A percentile compares a stretch with the other conserved stretches of the same genome.
These are phyloP conservation scores for Athrips mouffetella DNA, from an alignment of 2,888 invertebrate genomes.

Conservation along the genomic window DNA sequence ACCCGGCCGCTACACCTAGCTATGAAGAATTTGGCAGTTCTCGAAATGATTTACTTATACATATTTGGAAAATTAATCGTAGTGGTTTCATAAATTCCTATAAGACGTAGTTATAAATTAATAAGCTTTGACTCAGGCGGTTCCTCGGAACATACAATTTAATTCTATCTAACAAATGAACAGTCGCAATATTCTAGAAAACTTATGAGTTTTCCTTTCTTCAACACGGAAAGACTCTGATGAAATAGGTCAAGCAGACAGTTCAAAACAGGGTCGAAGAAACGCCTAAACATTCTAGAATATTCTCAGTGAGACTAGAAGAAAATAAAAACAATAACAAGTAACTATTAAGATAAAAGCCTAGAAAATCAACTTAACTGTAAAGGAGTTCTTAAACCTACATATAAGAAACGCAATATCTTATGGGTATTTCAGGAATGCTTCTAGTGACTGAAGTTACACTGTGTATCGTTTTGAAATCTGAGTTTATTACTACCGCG, in stretches of 20 bases:
- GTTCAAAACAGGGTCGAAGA: slow-evolving; percentile 4
- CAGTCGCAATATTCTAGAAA: not conserved
- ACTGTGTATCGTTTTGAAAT: no score
- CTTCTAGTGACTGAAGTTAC: no score
- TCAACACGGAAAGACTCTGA: not conserved
- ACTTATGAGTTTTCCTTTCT: not conserved
- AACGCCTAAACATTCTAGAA: not conserved
- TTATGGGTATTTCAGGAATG: no score
- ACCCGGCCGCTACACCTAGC: slow-evolving; percentile 32
- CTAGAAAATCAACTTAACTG: not conserved
- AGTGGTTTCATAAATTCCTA: no score
- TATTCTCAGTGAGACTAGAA: not conserved
- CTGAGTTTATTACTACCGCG: no score
- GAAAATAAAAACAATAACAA: not conserved
- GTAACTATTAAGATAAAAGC: not conserved
- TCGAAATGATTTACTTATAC: slow-evolving; percentile 32
- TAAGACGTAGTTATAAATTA: no score
- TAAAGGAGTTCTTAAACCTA: not conserved
- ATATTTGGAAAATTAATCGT: no score
- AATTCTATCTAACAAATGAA: no score
- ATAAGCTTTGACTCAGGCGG: no score
- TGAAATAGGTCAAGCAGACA: slow-evolving; percentile 4
- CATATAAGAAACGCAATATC: not conserved
- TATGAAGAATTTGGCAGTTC: slow-evolving; percentile 46
- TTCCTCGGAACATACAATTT: no score